Evolutionary conservation across 2,113 vertebrate species (phyloP).

Genomic region (Hippocampus guttulatus): DNA sequence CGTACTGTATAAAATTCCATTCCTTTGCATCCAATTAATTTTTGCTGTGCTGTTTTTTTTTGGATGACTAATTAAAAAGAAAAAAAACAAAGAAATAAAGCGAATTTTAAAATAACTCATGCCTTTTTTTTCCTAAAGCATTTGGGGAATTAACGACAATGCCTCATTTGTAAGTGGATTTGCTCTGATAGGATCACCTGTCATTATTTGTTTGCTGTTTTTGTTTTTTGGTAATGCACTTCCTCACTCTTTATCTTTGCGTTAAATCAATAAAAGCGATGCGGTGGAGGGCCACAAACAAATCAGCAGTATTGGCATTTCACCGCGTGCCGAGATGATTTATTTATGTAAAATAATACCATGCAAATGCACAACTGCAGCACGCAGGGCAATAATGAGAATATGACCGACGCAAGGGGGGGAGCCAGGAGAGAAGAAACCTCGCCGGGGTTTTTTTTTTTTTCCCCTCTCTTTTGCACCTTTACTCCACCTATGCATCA

Average conservation of each 20-base stretch:
- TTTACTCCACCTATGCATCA: background rate
- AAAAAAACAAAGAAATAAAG: background rate
- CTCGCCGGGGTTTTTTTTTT: no score
- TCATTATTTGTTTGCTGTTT: background rate
- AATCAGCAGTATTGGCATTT: background rate
- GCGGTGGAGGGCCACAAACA: background rate
- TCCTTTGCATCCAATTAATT: background rate
- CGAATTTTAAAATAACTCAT: background rate
- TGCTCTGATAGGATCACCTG: background rate
- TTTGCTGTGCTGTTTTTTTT: background rate
- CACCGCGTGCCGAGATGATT: background rate
- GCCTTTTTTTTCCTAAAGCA: background rate
- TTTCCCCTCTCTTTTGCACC: background rate
- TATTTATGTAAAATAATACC: background rate
- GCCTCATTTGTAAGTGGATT: background rate
- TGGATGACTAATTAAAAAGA: background rate
- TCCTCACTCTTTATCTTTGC: background rate
- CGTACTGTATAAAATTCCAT: no score
- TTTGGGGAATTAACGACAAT: background rate
- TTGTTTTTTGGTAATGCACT: background rate
- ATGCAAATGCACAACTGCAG: constrained; percentile 3
- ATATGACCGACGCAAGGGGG: background rate
- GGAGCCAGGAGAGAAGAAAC: background rate
- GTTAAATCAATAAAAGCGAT: background rate
- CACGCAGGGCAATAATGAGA: background rate